Evolutionary conservation across 2,888 invertebrate genomes (phyloP), one percentile per base, ranked within the genome.

Genomic region (Orthosia incerta): DNA sequence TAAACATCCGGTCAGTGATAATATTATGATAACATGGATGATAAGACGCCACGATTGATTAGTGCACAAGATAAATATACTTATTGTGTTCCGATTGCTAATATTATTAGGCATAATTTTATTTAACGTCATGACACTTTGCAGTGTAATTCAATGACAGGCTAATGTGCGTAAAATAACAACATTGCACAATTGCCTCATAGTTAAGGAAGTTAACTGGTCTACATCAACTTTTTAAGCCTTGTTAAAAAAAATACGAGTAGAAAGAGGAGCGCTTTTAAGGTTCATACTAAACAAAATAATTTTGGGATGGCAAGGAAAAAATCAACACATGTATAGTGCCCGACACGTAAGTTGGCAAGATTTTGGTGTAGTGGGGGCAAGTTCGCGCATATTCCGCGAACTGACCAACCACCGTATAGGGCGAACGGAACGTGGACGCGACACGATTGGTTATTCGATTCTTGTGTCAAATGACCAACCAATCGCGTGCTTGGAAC

Each of bases 1-100:
- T 16, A 53, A 50, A 51, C 45, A 64, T 64, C 70, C 70, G 39
- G 59, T 57, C 60, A 59, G 26, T 59, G 70, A 74, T 82, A 46
- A 68, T 68, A 56, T 60, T 68, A 56, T 61, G 78, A 72, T 72
- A 63, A 53, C n/a, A 57, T 63, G 60, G 69, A 73, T 82, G 70
- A 78, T 55, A 68, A n/a, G 13, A 50, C 39, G 45, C 20, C 50
- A 45, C 13, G 45, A 64, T 57, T 51, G 59, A 67, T 79, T 53
- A 61, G 20, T 63, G 26, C 23, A 57, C 46, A 39, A 20, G 39
- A 67, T 48, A 23, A 46, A 57, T 66, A 23, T 5, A 71, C 46
- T 39, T 45, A 39, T n/a, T 60, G 53, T 45, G 31, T 51, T 56
- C 15, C 45, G 18, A 18, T 59, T 16, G 16, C 4, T 16, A 55